phyloP scores from a whole-genome alignment of 1,140 invertebrate genomes.

The Penaeus japonicus region DNA sequence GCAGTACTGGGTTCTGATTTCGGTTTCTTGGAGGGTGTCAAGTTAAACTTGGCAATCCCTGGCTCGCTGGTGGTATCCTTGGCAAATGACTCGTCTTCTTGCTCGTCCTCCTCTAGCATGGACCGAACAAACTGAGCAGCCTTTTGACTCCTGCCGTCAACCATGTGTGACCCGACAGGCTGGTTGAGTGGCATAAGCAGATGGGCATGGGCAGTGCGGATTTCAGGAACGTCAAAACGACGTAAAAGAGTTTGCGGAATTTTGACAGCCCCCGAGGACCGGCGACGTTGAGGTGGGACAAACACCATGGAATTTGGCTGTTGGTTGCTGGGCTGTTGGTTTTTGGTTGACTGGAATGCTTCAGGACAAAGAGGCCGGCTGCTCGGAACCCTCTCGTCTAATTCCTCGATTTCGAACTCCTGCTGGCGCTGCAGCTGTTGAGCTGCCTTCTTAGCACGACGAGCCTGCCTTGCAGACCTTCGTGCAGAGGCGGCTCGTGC shows the following conservation, averaged over 20 bases:
- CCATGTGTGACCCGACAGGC: constrained; percentile 54
- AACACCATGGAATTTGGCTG: constrained; percentile 48
- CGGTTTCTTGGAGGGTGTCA: constrained; percentile 47
- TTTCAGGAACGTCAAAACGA: constrained; percentile 39
- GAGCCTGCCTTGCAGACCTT: constrained; percentile 35
- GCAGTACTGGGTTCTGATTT: constrained; percentile 56
- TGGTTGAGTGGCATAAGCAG: constrained; percentile 58
- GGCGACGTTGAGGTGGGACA: constrained; percentile 58
- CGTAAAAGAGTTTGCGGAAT: constrained; percentile 42
- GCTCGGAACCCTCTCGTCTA: constrained; percentile 31
- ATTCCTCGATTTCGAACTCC: constrained; percentile 14
- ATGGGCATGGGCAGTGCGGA: constrained; percentile 55
- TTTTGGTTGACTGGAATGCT: constrained; percentile 19
- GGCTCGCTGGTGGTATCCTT: constrained; percentile 57
- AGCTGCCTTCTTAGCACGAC: constrained; percentile 40
- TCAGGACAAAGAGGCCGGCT: constrained; percentile 27
- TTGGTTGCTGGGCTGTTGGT: not conserved
- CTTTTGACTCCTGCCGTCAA: constrained; percentile 50
- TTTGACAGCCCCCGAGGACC: constrained; percentile 42
- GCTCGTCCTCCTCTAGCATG: constrained; percentile 51
- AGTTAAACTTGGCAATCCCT: constrained; percentile 50
- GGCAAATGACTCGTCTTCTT: not conserved
- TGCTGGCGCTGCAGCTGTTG: constrained; percentile 32
- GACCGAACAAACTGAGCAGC: constrained; percentile 51
- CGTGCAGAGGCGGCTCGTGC: constrained; percentile 41